Evolutionary conservation across 2,113 vertebrate genomes (phyloP).

Genomic region (Cebus imitator): DNA sequence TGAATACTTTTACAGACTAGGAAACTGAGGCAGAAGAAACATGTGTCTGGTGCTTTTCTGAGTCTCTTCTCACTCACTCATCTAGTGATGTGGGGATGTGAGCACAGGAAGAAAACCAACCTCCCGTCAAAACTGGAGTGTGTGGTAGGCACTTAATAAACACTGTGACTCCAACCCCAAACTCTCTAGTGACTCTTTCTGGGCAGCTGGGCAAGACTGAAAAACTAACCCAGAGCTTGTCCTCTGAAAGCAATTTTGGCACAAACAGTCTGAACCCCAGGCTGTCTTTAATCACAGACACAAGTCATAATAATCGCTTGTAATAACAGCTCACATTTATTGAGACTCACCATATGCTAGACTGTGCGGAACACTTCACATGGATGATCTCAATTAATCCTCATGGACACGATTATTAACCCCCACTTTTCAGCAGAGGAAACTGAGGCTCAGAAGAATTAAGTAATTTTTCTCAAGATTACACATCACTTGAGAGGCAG

Average conservation of each 20-base stretch:
- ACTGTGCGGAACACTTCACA: conserved; percentile 17
- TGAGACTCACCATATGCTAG: conserved; percentile 57
- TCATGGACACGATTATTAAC: conserved; percentile 9
- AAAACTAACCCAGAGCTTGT: conserved; percentile 26
- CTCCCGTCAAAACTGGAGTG: background rate
- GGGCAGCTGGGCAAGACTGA: conserved; percentile 40
- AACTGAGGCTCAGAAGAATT: conserved; percentile 67
- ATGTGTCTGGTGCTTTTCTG: background rate
- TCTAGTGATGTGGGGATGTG: background rate
- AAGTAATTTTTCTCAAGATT: background rate
- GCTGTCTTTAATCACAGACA: conserved; percentile 66
- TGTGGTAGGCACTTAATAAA: conserved; percentile 25
- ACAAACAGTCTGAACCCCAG: conserved; percentile 10
- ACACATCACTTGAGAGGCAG: background rate
- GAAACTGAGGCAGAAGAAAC: background rate
- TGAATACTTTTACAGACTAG: background rate
- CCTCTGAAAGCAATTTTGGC: conserved; percentile 71
- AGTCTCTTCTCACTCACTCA: background rate
- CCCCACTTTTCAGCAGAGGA: conserved; percentile 57
- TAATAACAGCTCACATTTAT: conserved; percentile 38
- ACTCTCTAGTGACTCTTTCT: conserved; percentile 24
- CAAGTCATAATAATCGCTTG: conserved; percentile 50
- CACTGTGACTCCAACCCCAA: conserved; percentile 1
- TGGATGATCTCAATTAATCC: conserved; percentile 59
- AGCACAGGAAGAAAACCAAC: background rate